Conservation (phyloP, 2,888 invertebrate genomes). For the Agonopterix subpropinquella region DNA sequence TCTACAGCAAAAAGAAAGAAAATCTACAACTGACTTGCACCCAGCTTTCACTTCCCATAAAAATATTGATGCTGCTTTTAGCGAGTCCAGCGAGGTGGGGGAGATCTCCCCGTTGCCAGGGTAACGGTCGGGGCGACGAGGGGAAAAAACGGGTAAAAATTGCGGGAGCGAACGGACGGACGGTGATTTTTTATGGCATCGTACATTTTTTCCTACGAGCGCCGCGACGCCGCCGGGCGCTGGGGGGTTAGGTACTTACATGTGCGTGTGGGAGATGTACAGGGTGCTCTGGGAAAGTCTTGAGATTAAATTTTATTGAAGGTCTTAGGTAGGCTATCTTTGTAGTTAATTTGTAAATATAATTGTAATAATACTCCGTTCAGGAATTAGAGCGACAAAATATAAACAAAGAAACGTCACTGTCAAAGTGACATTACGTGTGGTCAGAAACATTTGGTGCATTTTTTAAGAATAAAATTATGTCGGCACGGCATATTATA, state of each 20-base stretch:
- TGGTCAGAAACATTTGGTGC: no score
- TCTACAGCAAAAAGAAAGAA: conserved; percentile 2
- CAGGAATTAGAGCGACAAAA: no score
- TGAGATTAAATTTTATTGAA: neutral
- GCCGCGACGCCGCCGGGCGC: conserved; percentile 41
- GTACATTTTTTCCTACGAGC: conserved; percentile 68
- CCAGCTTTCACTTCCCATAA: conserved; percentile 45
- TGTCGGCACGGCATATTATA: no score
- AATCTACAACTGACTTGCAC: conserved; percentile 14
- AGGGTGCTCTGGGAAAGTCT: conserved; percentile 26
- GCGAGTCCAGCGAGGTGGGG: conserved; percentile 35
- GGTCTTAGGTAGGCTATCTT: neutral
- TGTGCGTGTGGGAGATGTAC: conserved; percentile 36
- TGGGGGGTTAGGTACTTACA: conserved; percentile 15
- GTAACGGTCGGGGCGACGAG: conserved; percentile 65
- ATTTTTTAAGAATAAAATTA: no score
- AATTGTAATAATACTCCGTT: no score
- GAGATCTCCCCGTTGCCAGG: conserved; percentile 51
- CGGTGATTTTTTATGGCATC: conserved; percentile 75
- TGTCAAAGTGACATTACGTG: no score
- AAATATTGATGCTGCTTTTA: conserved; percentile 66
- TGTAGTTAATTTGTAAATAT: neutral
- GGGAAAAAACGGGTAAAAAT: conserved; percentile 76
- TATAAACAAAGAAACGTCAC: no score
- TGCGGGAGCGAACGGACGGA: conserved; percentile 66